Percentiles rank a stretch among this genome's conserved stretches.
phyloP scores from a whole-genome alignment of 2,797 vertebrate genomes.

The Bufotes viridis region DNA sequence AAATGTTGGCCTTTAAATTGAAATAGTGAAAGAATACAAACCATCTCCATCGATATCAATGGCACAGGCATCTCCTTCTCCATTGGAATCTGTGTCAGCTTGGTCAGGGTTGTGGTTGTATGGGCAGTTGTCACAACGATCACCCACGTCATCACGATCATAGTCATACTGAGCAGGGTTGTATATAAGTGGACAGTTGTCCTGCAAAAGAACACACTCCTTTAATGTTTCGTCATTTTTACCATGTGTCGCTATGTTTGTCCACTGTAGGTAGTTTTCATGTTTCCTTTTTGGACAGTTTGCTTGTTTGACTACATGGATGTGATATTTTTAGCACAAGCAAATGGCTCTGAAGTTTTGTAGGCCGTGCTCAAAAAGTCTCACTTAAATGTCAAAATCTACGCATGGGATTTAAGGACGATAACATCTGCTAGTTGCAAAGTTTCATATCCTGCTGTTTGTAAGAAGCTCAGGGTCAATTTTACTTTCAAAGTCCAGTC shows the following conservation, averaged over 20 bases:
- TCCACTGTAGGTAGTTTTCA: not conserved
- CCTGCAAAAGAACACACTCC: constrained; percentile 73
- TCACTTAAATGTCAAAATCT: constrained; percentile 49
- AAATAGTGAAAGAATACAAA: constrained; percentile 67
- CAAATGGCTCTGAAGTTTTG: constrained; percentile 12
- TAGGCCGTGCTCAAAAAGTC: constrained; percentile 27
- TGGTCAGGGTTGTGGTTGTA: constrained; percentile 96
- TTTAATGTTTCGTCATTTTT: not conserved
- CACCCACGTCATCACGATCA: constrained; percentile 93
- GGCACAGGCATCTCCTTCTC: constrained; percentile 96
- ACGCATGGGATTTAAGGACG: constrained; percentile 52
- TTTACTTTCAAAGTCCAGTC: constrained; percentile 62
- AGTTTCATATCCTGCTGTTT: constrained; percentile 69
- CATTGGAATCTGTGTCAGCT: constrained; percentile 93
- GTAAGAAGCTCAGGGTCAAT: constrained; percentile 27
- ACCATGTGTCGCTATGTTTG: not conserved
- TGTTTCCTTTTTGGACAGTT: not conserved
- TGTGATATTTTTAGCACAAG: constrained; percentile 49
- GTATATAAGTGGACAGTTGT: constrained; percentile 95
- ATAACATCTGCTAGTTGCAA: constrained; percentile 67
- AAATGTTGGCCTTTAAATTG: not conserved
- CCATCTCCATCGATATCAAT: constrained; percentile 98
- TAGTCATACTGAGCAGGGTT: constrained; percentile 96
- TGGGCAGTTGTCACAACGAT: constrained; percentile 95
- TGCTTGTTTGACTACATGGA: not conserved